Evolutionary conservation across 2,113 vertebrate species (phyloP).

Genomic region (Melanerpes formicivorus): DNA sequence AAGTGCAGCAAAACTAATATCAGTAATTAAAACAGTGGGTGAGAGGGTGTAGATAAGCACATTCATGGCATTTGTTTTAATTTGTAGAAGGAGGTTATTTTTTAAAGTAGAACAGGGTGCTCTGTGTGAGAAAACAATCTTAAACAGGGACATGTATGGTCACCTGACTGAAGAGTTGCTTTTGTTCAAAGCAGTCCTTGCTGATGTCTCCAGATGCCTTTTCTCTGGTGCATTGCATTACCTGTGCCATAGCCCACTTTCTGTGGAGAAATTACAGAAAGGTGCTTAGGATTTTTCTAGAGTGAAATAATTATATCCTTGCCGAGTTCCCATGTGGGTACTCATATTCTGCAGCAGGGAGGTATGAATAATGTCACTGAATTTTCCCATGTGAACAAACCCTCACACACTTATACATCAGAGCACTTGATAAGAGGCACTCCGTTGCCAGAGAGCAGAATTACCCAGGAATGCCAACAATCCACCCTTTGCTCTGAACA

Average conservation of each 20-base stretch:
- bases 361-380: constrained; percentile 43
- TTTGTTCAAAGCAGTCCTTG: background rate
- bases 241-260: background rate
- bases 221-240: background rate
- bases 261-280: background rate
- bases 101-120: background rate
- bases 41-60: background rate
- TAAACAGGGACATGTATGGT: background rate
- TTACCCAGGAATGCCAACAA: constrained; percentile 11
- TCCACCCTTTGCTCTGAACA: background rate
- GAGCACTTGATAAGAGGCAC: constrained; percentile 21
- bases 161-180: background rate
- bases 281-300: background rate
- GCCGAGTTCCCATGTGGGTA: constrained; percentile 6
- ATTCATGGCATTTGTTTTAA: background rate
- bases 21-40: background rate
- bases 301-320: constrained; percentile 7
- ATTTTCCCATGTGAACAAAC: constrained; percentile 32
- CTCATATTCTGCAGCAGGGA: background rate
- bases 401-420: constrained; percentile 32
- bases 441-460: constrained; percentile 32
- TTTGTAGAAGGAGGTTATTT: fast-evolving
- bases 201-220: background rate
- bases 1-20: background rate
- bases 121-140: background rate